Evolutionary conservation across 1,140 invertebrate genomes (phyloP).

Genomic region (Nylanderia fulva): DNA sequence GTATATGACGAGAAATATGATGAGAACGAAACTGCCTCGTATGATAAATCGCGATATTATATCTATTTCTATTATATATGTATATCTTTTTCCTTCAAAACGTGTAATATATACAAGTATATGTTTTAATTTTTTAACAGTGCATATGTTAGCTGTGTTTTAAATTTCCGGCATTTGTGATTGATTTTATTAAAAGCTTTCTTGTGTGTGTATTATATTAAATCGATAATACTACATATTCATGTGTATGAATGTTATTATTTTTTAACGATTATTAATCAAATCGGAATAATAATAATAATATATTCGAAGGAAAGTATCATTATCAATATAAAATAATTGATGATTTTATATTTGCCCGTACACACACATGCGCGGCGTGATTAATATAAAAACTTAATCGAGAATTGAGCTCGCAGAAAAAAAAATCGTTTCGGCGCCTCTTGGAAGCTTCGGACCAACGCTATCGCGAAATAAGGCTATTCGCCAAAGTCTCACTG

Average conservation of each 20-base stretch:
- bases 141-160: background rate
- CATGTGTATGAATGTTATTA: too few species aligned
- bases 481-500: conserved; percentile 15
- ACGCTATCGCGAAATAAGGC: conserved; percentile 52
- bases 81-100: background rate
- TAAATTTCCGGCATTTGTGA: background rate
- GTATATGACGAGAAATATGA: background rate
- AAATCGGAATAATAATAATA: background rate
- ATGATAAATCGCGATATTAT: background rate
- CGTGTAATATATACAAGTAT: background rate
- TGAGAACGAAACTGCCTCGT: background rate
- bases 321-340: background rate
- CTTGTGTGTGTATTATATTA: too few species aligned
- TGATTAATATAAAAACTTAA: background rate
- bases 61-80: background rate
- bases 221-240: too few species aligned
- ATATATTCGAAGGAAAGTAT: background rate
- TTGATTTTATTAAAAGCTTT: background rate
- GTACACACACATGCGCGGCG: background rate
- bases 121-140: background rate
- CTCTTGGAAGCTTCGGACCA: background rate
- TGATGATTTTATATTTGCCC: background rate
- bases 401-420: background rate
- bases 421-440: background rate
- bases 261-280: too few species aligned